Evolutionary conservation across 2,797 vertebrate genomes (phyloP), one percentile per base, ranked within the genome.

Genomic region (Enteromius radiatus): DNA sequence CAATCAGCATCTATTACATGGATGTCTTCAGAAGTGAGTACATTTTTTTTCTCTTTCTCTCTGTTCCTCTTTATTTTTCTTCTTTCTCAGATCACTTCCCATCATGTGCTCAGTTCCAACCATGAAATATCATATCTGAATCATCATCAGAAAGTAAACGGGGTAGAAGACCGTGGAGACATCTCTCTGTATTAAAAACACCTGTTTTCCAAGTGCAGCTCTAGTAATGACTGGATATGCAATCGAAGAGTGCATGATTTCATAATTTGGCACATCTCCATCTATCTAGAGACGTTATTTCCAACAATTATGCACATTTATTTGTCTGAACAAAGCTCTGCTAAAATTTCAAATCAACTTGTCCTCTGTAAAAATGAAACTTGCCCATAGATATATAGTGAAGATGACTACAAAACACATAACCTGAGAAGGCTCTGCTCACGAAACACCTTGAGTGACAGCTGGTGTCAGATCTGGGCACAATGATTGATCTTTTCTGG

Each of bases 1-100:
- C 92, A 95, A 94, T 94, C 93, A 94, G 92, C 91, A 89, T 94
- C 92, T 85, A 93, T 95, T 95, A 94, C 94, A 94, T 86, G 91
- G 86, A 92, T 90, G 91, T 93, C 90, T 89, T 89, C 87, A 89
- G 90, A 89, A 85, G 75, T 76, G 75, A 91, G 64, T 70, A 80
- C 7, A 1, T 41, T 81, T 76, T 81, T 33, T 38, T 56, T 71
- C 70, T 70, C 19, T 64, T 65, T 49, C 28, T 49, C 43, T 73
- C 89, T 90, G 90, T 89, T 85, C 68, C 88, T 81, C 74, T 76
- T 77, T 63, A 63, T 69, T 75, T 76, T 77, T 38, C 33, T 63
- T 64, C 85, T 88, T 90, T 90, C 89, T 78, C 88, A 90, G 89
- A 93, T 94, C 93, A 93, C 90, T 90, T 93, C 87, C 89, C 88